Base-by-base conservation (phyloP, 2,797 vertebrate genomes). In the Manis crassicaudata region DNA sequence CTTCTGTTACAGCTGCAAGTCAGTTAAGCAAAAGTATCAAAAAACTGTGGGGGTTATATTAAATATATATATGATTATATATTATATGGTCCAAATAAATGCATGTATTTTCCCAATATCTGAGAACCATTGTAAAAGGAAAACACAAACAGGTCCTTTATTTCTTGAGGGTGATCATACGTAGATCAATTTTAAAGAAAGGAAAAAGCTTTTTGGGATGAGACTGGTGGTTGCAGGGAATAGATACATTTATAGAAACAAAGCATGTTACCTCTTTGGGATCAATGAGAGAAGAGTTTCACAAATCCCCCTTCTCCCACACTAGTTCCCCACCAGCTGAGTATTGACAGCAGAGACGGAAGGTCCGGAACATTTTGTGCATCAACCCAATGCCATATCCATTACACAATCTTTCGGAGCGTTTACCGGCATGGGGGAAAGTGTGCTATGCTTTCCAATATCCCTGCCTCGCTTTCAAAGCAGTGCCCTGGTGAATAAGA, bases 361-460 rank as follows among this genome's bases (percentile, higher is more conserved):
- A 35, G 40, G 58, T 21, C 5, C 9, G 5, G 21, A 1, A 6
- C 7, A 4, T 2, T 40, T 14, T 27, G 1, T 1, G 16, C 6
- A 0, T 46, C 23, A 7, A 54, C 20, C n/a, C 35, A 23, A 5
- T 3, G 10, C 21, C 23, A 2, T 14, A 13, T 2, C 18, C n/a
- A 5, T 11, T 0, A 2, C 12, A 50, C 13, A 29, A 4, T 7
- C 32, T 0, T 56, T 23, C 29, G 3, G 32, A 16, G 17, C 4
- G 0, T 32, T 37, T 32, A 23, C 62, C 0, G 0, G 17, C 23
- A n/a, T 4, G 2, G 20, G 11, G 40, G 40, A 1, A 54, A 63
- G 17, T 0, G 7, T 23, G 11, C 29, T 18, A 6, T 7, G 18
- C 3, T 16, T n/a, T 14, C 25, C 11, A 37, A 14, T 29, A 20